Conservation (phyloP, 2,797 vertebrate species). For the Rhynchonycteris naso region DNA sequence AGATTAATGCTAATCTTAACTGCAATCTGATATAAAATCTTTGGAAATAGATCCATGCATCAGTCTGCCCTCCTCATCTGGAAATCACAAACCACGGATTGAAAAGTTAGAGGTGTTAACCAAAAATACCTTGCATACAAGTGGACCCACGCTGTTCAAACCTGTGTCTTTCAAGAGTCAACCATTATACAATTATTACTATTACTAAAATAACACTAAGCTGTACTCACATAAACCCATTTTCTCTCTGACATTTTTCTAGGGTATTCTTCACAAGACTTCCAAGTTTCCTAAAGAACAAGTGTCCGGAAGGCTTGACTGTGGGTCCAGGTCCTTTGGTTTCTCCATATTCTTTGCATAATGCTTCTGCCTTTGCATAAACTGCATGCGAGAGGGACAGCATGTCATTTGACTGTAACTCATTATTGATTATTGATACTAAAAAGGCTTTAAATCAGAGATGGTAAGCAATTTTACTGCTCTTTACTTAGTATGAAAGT, state of each 20-base stretch:
- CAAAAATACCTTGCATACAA: neutral
- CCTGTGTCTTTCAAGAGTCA: neutral
- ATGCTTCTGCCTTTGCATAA: conserved; percentile 92
- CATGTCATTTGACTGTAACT: neutral
- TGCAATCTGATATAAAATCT: neutral
- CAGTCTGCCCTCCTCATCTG: neutral
- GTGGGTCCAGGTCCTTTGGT: conserved; percentile 96
- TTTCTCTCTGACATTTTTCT: conserved; percentile 98
- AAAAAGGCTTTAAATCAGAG: neutral
- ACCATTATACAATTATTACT: neutral
- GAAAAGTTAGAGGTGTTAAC: neutral
- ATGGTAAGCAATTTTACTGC: neutral
- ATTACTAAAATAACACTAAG: neutral
- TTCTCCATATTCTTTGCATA: conserved; percentile 98
- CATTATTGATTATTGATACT: neutral
- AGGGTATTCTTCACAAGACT: conserved; percentile 93
- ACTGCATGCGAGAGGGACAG: conserved; percentile 84
- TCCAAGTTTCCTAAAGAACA: conserved; percentile 97
- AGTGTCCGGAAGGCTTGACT: conserved; percentile 96
- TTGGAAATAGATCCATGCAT: neutral
- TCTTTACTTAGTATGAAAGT: accelerated
- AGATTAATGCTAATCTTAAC: neutral
- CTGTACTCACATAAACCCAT: conserved; percentile 97
- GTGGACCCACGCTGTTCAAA: neutral
- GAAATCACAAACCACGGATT: accelerated